These are phyloP conservation scores for Agrochola litura DNA, from an alignment of 2,888 invertebrate genomes.

Conservation along the genomic window DNA sequence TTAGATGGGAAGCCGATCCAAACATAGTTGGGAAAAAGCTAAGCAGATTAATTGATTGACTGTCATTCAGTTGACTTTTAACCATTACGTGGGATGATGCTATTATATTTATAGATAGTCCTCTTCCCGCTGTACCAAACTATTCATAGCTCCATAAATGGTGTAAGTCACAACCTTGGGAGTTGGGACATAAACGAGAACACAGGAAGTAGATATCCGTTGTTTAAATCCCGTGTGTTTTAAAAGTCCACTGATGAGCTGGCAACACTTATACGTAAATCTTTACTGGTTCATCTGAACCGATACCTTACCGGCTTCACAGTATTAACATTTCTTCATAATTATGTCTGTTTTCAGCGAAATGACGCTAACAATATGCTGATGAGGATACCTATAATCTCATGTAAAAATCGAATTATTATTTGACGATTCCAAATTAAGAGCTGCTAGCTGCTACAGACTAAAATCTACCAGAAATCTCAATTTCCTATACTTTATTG, in stretches of 20 bases:
- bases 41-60: neutral
- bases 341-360: too few relatives aligned
- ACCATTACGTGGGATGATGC: neutral
- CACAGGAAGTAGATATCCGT: slow-evolving; percentile 54
- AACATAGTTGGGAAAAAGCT: neutral
- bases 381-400: too few relatives aligned
- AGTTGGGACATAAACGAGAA: slow-evolving; percentile 45
- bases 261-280: neutral
- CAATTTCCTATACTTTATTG: neutral
- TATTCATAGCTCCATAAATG: slow-evolving; percentile 21
- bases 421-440: too few relatives aligned
- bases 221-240: slow-evolving; percentile 35
- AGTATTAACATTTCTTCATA: neutral
- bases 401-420: too few relatives aligned
- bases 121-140: slow-evolving; percentile 15
- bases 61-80: neutral
- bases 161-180: slow-evolving; percentile 42
- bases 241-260: slow-evolving; percentile 24
- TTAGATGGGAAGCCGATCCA: neutral
- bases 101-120: neutral
- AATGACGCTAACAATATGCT: too few relatives aligned
- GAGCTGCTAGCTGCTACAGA: too few relatives aligned
- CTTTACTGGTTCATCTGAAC: too few relatives aligned
- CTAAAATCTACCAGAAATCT: neutral
- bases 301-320: too few relatives aligned